Percentiles rank a stretch among this genome's conserved stretches.
phyloP scores from a whole-genome alignment of 2,113 vertebrate species.

The Antennarius striatus region DNA sequence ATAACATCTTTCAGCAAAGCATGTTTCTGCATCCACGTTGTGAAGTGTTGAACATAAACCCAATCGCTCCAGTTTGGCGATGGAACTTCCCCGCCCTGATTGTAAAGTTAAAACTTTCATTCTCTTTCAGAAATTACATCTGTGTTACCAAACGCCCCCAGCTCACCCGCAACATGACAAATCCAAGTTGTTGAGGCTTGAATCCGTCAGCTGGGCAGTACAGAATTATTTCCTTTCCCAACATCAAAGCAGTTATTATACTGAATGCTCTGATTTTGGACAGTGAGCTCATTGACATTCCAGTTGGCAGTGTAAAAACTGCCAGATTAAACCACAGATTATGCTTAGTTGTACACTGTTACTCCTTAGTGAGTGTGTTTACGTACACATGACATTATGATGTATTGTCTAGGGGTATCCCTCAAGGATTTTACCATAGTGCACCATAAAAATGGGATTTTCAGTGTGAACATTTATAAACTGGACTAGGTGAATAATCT shows the following conservation, averaged over 20 bases:
- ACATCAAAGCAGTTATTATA: not conserved
- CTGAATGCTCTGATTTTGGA: slow-evolving; percentile 7
- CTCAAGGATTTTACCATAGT: too few relatives aligned
- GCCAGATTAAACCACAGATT: not conserved
- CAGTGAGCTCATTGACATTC: slow-evolving; percentile 4
- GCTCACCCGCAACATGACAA: too few relatives aligned
- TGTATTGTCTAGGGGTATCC: not conserved
- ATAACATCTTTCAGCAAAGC: too few relatives aligned
- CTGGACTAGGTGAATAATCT: not conserved
- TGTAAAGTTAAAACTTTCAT: not conserved
- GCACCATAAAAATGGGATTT: too few relatives aligned
- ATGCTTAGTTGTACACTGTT: not conserved
- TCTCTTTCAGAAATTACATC: too few relatives aligned
- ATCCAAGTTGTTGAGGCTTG: not conserved
- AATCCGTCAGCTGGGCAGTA: not conserved
- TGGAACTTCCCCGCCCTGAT: not conserved
- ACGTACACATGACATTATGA: slow-evolving; percentile 4
- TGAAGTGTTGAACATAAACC: slow-evolving; percentile 5
- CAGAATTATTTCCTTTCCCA: slow-evolving; percentile 1
- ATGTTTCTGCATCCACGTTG: not conserved
- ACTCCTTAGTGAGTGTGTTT: slow-evolving; percentile 20
- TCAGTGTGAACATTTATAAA: not conserved
- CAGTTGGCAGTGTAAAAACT: slow-evolving; percentile 2
- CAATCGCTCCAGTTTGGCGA: not conserved
- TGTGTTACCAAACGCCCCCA: too few relatives aligned